Base-by-base conservation (phyloP, 2,797 vertebrate species). In the Loris lydekkerianus region DNA sequence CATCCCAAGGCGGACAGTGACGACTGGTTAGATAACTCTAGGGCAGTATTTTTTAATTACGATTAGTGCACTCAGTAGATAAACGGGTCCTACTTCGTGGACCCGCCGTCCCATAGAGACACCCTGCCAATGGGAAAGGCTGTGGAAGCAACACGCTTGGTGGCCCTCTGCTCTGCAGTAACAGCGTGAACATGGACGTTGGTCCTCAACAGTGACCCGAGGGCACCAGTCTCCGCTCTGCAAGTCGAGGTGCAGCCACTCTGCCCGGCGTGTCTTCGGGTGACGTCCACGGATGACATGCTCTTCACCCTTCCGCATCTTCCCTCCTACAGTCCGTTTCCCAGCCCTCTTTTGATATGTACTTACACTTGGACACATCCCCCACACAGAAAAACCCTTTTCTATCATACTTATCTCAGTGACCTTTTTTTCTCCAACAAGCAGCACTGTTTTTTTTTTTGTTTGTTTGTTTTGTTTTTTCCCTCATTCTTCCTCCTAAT, bases 371-470 rank as follows among this genome's bases (percentile, higher is more conserved):
- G 96, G 91, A 88, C 94, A 89, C 90, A 49, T 8, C 31, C 67
- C 88, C 92, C 97, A n/a, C 31, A 84, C 53, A 7, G 70, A 94
- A 91, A 95, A 90, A 15, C 0, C 53, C 92, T 69, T 84, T 88
- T 53, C 49, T 53, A 53, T 53, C 69, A 95, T 89, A 96, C 98
- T 97, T 98, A 98, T 98, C 97, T 96, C 97, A 96, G 97, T 97
- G 97, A 96, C 98, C 97, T 97, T 97, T 94, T 34, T 94, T 85
- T 43, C 85, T 56, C 15, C 63, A 86, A 81, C 96, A 96, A 97
- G 96, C 97, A 94, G 97, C 96, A 95, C 97, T 81, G 73, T 40
- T 40, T 40, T 40, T 40, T 40, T 40, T 40, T 40, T 40, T 40
- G 11, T 9, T 21, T 60, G 11, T 9, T 21, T 60, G 21, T 89